Percentiles rank a stretch among this genome's conserved stretches.
phyloP scores from a whole-genome alignment of 2,113 vertebrate species.

The Manacus vitellinus region DNA sequence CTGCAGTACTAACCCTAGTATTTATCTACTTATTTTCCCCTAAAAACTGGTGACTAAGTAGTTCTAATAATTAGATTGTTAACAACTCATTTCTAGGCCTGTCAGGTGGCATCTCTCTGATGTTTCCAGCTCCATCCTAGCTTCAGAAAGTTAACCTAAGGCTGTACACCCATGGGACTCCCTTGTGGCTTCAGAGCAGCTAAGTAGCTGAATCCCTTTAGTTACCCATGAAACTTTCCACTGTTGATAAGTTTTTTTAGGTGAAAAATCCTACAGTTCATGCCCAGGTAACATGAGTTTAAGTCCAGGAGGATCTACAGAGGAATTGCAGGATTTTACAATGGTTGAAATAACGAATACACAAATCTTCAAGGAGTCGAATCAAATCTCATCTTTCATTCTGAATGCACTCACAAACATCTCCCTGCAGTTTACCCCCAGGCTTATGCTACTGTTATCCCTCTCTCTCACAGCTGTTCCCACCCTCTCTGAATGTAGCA shows the following conservation, averaged over 20 bases:
- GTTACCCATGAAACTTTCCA: not conserved
- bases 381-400: not conserved
- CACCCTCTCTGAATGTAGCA: fast-evolving
- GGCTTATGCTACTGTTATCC: not conserved
- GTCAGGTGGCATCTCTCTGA: not conserved
- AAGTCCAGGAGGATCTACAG: not conserved
- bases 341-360: not conserved
- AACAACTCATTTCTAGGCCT: not conserved
- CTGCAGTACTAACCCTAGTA: not conserved
- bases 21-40: not conserved
- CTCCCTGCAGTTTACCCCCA: not conserved
- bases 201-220: not conserved
- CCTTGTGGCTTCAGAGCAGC: not conserved
- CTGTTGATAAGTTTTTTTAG: not conserved
- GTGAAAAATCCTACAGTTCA: not conserved
- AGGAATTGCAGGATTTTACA: not conserved
- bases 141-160: not conserved
- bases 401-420: not conserved
- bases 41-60: not conserved
- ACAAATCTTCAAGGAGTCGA: not conserved
- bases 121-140: not conserved
- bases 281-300: not conserved
- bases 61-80: not conserved
- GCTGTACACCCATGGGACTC: not conserved
- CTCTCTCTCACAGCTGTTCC: not conserved